A percentile compares a stretch with the other conserved stretches of the same genome.
phyloP scores from a whole-genome alignment of 2,113 vertebrate genomes.

The Ctenomys sociabilis region DNA sequence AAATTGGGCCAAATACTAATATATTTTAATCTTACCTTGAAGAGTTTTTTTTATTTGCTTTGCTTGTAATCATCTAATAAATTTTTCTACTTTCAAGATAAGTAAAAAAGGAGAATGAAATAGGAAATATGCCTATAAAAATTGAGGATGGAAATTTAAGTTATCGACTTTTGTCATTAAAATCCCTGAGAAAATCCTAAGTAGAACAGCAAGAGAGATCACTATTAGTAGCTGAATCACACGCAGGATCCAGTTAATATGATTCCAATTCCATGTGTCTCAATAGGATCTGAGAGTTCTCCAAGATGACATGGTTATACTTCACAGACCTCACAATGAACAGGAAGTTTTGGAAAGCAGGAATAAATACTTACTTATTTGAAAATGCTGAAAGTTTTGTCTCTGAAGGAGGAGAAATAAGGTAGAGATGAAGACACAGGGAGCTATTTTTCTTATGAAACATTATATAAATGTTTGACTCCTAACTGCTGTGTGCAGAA shows the following conservation, averaged over 20 bases:
- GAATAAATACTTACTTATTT: background rate
- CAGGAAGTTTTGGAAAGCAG: background rate
- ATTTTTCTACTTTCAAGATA: constrained; percentile 33
- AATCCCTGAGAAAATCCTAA: background rate
- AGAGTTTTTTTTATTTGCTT: background rate
- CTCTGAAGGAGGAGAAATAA: background rate
- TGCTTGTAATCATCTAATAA: constrained; percentile 63
- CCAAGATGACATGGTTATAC: background rate
- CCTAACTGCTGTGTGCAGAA: background rate
- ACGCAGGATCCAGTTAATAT: background rate
- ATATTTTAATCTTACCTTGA: constrained; percentile 34
- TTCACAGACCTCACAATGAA: background rate
- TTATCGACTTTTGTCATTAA: background rate
- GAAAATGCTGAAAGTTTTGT: background rate
- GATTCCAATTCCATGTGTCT: background rate
- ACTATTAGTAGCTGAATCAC: background rate
- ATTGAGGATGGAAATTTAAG: background rate
- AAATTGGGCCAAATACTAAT: constrained; percentile 36
- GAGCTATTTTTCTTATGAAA: background rate
- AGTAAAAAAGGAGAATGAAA: background rate
- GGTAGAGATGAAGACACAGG: background rate
- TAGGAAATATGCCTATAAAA: background rate
- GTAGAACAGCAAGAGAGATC: background rate
- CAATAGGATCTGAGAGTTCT: background rate
- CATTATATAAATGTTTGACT: background rate